A percentile compares a stretch with the other conserved stretches of the same genome.
These are phyloP conservation scores for Glandiceps talaboti DNA, from an alignment of 53 echinoderm and acorn worm genomes.

Conservation along the genomic window DNA sequence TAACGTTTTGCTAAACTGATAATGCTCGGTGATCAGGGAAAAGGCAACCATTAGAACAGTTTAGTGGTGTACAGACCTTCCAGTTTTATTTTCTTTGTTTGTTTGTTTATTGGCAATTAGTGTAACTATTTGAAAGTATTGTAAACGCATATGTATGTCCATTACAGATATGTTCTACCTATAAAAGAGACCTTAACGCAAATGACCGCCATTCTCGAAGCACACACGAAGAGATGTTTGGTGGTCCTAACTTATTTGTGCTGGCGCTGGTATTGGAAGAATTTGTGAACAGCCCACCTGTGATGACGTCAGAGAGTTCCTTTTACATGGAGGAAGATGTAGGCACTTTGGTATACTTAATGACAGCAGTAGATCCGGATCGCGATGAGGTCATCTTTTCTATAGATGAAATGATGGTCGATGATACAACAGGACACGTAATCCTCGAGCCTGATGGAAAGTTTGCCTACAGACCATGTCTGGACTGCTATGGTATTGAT, in stretches of 20 bases:
- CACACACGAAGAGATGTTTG: neutral
- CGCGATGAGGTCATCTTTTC: neutral
- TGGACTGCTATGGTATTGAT: neutral
- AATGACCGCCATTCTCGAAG: too few species aligned
- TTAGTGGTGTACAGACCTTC: too few species aligned
- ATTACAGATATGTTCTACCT: too few species aligned
- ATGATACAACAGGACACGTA: slow-evolving; percentile 6
- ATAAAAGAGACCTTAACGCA: too few species aligned
- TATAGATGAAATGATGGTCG: neutral
- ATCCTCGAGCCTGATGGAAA: slow-evolving; percentile 9
- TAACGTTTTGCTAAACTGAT: too few species aligned
- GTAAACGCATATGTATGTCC: too few species aligned
- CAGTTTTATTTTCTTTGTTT: too few species aligned
- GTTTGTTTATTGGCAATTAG: too few species aligned
- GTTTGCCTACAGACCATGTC: neutral
- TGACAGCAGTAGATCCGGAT: neutral
- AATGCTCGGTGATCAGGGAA: too few species aligned
- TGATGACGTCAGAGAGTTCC: neutral
- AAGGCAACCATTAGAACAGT: too few species aligned
- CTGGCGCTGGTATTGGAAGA: neutral
- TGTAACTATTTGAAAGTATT: too few species aligned
- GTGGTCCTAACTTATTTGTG: neutral
- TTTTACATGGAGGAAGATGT: neutral
- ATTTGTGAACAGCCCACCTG: neutral
- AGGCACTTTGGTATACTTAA: neutral